Evolutionary conservation across 2,797 vertebrate genomes (phyloP).

Genomic region (Microchirus variegatus): DNA sequence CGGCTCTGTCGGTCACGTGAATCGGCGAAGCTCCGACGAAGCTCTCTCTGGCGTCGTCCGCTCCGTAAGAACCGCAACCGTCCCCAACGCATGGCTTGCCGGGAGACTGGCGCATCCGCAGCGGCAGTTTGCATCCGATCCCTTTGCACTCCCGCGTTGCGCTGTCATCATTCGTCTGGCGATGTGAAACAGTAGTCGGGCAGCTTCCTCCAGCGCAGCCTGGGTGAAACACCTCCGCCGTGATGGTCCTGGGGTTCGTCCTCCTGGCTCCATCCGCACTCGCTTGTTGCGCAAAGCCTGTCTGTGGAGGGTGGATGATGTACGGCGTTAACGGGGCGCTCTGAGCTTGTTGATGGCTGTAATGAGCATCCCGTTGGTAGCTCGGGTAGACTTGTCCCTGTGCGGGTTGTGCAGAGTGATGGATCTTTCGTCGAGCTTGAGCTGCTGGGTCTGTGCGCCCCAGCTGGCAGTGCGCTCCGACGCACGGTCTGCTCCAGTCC

Average conservation of each 20-base stretch:
- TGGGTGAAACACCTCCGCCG: constrained; percentile 75
- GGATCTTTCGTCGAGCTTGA: constrained; percentile 46
- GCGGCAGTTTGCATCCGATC: constrained; percentile 82
- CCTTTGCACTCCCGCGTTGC: constrained; percentile 78
- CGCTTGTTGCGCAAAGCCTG: constrained; percentile 29
- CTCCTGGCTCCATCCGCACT: constrained; percentile 47
- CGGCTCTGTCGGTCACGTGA: constrained; percentile 83
- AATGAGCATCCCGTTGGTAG: constrained; percentile 64
- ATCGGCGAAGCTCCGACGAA: constrained; percentile 72
- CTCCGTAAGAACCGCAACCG: constrained; percentile 62
- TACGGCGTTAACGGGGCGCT: constrained; percentile 63
- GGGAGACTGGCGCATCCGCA: constrained; percentile 74
- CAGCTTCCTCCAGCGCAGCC: constrained; percentile 76
- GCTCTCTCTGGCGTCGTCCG: constrained; percentile 51
- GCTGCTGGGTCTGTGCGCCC: constrained; percentile 54
- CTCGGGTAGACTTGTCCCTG: constrained; percentile 47
- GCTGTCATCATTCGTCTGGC: constrained; percentile 50
- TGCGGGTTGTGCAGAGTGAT: constrained; percentile 41
- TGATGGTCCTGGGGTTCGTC: constrained; percentile 73
- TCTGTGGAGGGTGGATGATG: constrained; percentile 62
- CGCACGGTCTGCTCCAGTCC: constrained; percentile 70
- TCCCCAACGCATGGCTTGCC: constrained; percentile 72
- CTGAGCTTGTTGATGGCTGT: constrained; percentile 43
- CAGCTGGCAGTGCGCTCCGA: constrained; percentile 71
- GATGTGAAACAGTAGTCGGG: constrained; percentile 50